Conservation (phyloP, 2,888 invertebrate genomes). For the Leptogaster cylindrica region DNA sequence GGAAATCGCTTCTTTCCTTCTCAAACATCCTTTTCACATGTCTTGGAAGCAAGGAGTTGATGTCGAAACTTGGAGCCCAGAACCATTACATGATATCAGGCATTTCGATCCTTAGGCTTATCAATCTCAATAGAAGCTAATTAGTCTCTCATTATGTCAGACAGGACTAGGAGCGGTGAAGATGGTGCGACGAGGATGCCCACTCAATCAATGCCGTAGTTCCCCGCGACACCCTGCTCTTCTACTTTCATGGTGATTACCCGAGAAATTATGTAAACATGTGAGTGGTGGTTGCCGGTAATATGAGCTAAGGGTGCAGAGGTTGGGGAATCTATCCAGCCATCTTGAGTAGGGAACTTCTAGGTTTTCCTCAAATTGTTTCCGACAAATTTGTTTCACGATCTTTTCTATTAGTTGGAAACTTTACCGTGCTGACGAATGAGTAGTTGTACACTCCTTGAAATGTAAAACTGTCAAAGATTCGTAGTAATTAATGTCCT, state of each 20-base stretch:
- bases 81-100: no score
- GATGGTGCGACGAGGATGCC: not conserved
- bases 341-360: not conserved
- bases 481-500: slow-evolving; percentile 19
- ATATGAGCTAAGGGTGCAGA: not conserved
- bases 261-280: slow-evolving; percentile 36
- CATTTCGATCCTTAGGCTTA: slow-evolving; percentile 33
- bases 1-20: not conserved
- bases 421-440: slow-evolving; percentile 9
- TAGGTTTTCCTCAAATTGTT: slow-evolving; percentile 27
- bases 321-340: not conserved
- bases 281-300: slow-evolving; percentile 14
- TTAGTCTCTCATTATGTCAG: slow-evolving; percentile 43
- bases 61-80: not conserved
- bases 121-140: slow-evolving; percentile 45
- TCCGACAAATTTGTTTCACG: slow-evolving; percentile 28
- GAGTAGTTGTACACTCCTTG: slow-evolving; percentile 2
- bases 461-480: slow-evolving; percentile 5
- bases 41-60: slow-evolving; percentile 4
- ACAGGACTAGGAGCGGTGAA: not conserved
- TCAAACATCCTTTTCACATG: slow-evolving; percentile 16
- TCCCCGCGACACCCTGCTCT: not conserved
- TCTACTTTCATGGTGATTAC: slow-evolving; percentile 18
- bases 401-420: slow-evolving; percentile 14
- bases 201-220: not conserved